Percentiles rank a stretch among this genome's conserved stretches.
Evolutionary conservation across 2,797 vertebrate species (phyloP).

Genomic region (Mionectes olivaceus): DNA sequence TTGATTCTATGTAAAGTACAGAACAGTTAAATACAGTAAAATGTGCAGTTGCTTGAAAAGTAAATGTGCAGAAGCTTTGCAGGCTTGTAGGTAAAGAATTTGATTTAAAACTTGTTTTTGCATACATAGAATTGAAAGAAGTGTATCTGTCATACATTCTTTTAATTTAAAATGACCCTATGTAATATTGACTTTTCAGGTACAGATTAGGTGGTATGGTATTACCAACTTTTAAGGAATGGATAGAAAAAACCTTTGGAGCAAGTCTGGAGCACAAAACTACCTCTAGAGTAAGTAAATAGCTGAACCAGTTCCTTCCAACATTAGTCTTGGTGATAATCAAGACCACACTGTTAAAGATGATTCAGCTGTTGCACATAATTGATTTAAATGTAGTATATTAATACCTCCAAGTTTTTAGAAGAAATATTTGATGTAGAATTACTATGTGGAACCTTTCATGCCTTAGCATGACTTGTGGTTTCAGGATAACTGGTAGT

Average conservation of each 20-base stretch:
- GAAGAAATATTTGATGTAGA: not conserved
- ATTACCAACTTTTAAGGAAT: conserved; percentile 92
- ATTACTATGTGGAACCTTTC: not conserved
- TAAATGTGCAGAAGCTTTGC: not conserved
- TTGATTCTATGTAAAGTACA: not conserved
- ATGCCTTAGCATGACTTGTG: not conserved
- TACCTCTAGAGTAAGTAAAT: conserved; percentile 88
- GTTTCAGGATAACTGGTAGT: not conserved
- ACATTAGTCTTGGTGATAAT: conserved; percentile 21
- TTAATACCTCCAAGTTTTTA: not conserved
- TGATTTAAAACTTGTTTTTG: not conserved
- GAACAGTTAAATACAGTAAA: not conserved
- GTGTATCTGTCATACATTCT: conserved; percentile 28
- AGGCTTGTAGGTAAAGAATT: conserved; percentile 5
- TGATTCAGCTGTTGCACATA: not conserved
- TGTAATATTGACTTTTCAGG: conserved; percentile 80
- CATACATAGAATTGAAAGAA: not conserved
- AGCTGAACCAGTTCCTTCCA: conserved; percentile 43
- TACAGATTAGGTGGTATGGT: conserved; percentile 93
- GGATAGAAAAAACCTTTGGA: conserved; percentile 92
- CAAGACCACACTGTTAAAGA: conserved; percentile 20
- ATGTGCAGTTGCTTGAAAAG: not conserved
- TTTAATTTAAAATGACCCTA: conserved; percentile 59
- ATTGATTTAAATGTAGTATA: not conserved
- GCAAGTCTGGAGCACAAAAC: conserved; percentile 91